phyloP scores from a whole-genome alignment of 2,797 vertebrate genomes.

The Rhynchotus rufescens region DNA sequence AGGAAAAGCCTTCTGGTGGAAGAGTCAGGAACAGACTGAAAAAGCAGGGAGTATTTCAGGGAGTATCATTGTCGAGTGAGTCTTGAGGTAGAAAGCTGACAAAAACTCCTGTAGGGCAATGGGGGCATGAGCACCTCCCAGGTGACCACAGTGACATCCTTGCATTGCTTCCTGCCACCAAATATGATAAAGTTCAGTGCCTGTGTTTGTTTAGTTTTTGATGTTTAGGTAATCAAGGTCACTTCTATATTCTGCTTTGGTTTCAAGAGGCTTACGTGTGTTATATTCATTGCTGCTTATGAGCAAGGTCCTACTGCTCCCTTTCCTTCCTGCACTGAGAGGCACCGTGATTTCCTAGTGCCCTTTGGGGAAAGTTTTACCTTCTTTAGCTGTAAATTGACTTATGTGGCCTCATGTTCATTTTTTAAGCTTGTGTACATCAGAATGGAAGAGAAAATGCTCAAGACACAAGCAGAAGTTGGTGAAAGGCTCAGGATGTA shows the following conservation, averaged over 20 bases:
- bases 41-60: neutral
- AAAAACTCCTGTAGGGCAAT: neutral
- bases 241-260: neutral
- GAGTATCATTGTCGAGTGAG: neutral
- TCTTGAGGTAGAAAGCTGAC: neutral
- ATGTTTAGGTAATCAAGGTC: neutral
- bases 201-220: neutral
- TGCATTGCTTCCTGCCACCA: neutral
- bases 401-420: neutral
- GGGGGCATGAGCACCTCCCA: neutral
- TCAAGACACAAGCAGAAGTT: neutral
- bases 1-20: neutral
- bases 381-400: slow-evolving; percentile 3
- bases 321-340: neutral
- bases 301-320: neutral
- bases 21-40: neutral
- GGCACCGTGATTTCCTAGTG: neutral
- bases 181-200: neutral
- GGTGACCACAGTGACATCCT: neutral
- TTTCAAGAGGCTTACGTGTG: neutral
- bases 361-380: neutral
- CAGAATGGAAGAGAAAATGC: neutral
- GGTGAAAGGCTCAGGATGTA: neutral
- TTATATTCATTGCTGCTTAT: neutral
- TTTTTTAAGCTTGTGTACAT: neutral